Base-by-base conservation (phyloP, 2,797 vertebrate genomes). In the Aulostomus chinensis region DNA sequence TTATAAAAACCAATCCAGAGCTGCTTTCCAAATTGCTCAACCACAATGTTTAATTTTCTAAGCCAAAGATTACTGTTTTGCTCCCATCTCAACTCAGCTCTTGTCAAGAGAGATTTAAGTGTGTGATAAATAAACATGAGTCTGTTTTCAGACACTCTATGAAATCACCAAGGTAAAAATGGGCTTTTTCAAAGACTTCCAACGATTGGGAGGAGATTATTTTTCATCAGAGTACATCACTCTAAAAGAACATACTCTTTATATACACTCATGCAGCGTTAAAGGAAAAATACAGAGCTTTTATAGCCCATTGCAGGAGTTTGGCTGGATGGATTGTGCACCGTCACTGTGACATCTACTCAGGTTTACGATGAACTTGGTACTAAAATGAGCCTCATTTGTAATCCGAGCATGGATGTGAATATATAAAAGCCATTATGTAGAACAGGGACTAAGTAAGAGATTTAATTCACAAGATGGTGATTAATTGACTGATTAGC, bases 401-500 rank as follows among this genome's bases (percentile, higher is more conserved):
- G 58, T 68, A 86, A 78, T 77, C 78, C 58, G 39, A 56, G 66
- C 81, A 49, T 76, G 73, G 38, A 69, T 81, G 65, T 80, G 56
- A 86, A 83, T 84, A 73, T 75, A 80, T 81, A 78, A 88, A 83
- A 80, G 45, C 71, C 50, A 83, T 89, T 86, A 84, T 81, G 80
- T 82, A 75, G 73, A 87, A 83, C 72, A 80, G 68, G 33, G 54
- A 43, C 69, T 68, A 77, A 88, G 75, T 74, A 78, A 78, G 75
- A 85, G 83, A 88, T 89, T 88, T 81, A 71, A 86, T 83, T 87
- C 76, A 79, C 81, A 74, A 78, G 55, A 81, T 76, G 77, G 61
- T 81, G 86, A 89, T 89, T 89, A 89, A 90, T 83, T 85, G 86
- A 83, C 80, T 88, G 86, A 89, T 91, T 89, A 88, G 76, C 54